Evolutionary conservation across 2,113 vertebrate genomes (phyloP).

Genomic region (Mesitornis unicolor): DNA sequence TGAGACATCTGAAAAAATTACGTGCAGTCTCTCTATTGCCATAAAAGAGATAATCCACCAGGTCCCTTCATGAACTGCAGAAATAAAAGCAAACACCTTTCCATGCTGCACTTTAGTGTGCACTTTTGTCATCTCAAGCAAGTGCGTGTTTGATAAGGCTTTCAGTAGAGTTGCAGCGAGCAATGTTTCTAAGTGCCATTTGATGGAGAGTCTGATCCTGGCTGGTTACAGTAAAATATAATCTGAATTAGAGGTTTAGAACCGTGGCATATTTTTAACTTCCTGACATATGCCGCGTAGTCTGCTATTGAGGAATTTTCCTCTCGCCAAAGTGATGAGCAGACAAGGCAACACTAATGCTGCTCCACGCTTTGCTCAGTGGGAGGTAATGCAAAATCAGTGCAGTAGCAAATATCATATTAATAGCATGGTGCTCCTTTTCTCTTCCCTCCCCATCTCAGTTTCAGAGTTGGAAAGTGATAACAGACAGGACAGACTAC

Average conservation of each 20-base stretch:
- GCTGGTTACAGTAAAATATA: background rate
- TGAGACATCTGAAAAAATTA: background rate
- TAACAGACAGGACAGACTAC: background rate
- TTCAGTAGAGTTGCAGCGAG: background rate
- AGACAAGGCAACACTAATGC: slow-evolving; percentile 16
- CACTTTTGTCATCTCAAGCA: slow-evolving; percentile 2
- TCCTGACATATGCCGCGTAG: background rate
- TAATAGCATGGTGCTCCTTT: background rate
- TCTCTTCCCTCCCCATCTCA: background rate
- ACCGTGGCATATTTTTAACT: slow-evolving; percentile 17
- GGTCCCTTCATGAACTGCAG: background rate
- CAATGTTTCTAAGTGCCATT: slow-evolving; percentile 27
- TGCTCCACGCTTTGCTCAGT: background rate
- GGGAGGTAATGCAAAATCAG: slow-evolving; percentile 5
- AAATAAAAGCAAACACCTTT: background rate
- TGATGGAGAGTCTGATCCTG: slow-evolving; percentile 29
- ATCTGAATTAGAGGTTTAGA: slow-evolving; percentile 40
- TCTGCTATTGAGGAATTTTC: slow-evolving; percentile 52
- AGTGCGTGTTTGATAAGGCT: slow-evolving; percentile 35
- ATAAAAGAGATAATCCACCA: background rate
- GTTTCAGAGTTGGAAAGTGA: background rate
- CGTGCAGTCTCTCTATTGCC: background rate
- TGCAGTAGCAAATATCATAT: background rate
- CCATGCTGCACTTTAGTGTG: background rate
- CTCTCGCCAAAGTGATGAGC: slow-evolving; percentile 44